Evolutionary conservation across 2,888 invertebrate genomes (phyloP).

Genomic region (Trypoxylon attenuatum): DNA sequence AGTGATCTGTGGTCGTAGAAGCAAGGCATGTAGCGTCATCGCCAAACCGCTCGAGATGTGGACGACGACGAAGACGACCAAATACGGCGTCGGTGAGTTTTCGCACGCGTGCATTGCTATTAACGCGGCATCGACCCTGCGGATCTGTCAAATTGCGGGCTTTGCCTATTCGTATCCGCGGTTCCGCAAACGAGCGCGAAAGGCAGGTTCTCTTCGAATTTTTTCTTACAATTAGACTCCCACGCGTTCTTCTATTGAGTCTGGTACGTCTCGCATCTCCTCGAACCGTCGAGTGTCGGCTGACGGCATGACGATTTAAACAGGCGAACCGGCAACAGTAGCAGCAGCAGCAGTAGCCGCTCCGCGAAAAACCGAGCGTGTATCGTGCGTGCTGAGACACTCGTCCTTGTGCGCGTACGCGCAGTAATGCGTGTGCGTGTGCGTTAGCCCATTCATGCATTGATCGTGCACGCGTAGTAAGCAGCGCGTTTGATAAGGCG

Average conservation of each 20-base stretch:
- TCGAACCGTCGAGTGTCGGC: background rate
- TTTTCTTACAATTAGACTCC: too few species aligned
- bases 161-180: background rate
- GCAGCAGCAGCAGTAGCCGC: too few species aligned
- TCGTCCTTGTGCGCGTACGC: conserved; percentile 7
- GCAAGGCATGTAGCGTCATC: conserved; percentile 60
- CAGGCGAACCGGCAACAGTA: background rate
- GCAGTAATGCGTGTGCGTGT: conserved; percentile 1
- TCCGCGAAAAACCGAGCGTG: background rate
- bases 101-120: conserved; percentile 25
- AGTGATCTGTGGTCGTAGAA: conserved; percentile 41
- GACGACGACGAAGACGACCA: conserved; percentile 84
- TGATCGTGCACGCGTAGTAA: conserved; percentile 65
- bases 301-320: background rate
- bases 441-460: conserved; percentile 68
- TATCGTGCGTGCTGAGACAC: too few species aligned
- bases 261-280: background rate
- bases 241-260: too few species aligned
- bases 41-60: conserved; percentile 77
- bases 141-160: conserved; percentile 52
- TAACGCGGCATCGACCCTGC: conserved; percentile 35
- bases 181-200: too few species aligned
- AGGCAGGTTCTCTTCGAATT: too few species aligned
- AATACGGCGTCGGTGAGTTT: conserved; percentile 85
- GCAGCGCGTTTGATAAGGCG: conserved; percentile 52